Percentiles rank a stretch among this genome's conserved stretches.
These are phyloP conservation scores for Dysmachus trigonus DNA, from an alignment of 2,888 invertebrate species.

Conservation along the genomic window DNA sequence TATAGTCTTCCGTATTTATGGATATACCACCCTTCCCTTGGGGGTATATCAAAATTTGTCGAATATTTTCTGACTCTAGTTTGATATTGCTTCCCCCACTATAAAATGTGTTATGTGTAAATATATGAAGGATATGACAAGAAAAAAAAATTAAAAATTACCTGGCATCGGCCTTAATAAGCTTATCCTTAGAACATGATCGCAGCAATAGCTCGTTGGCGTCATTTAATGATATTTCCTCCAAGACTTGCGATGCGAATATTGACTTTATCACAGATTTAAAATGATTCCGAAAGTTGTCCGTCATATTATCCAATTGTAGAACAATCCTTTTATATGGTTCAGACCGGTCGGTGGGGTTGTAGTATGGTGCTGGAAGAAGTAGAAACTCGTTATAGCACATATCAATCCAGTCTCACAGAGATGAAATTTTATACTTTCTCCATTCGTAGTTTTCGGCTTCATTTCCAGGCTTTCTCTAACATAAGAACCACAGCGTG, in stretches of 20 bases:
- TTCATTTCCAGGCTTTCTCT: slow-evolving; percentile 76
- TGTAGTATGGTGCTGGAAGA: slow-evolving; percentile 68
- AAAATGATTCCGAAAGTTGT: slow-evolving; percentile 65
- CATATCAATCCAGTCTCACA: neutral
- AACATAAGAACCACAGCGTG: slow-evolving; percentile 74
- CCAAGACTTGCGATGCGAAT: slow-evolving; percentile 69
- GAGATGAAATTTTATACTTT: slow-evolving; percentile 44
- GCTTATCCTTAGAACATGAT: slow-evolving; percentile 65
- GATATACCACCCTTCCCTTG: slow-evolving; percentile 88
- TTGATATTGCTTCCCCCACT: slow-evolving; percentile 63
- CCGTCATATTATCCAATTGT: slow-evolving; percentile 74
- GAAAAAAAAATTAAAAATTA: neutral
- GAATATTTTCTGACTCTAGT: slow-evolving; percentile 67
- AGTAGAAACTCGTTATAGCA: neutral
- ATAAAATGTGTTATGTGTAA: slow-evolving; percentile 43
- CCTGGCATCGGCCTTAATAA: slow-evolving; percentile 54
- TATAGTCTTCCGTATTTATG: slow-evolving; percentile 93
- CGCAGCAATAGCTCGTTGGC: slow-evolving; percentile 84
- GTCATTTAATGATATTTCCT: slow-evolving; percentile 77
- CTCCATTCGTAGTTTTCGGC: slow-evolving; percentile 50
- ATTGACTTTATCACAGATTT: slow-evolving; percentile 72
- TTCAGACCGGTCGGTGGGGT: slow-evolving; percentile 72
- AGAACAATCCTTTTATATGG: slow-evolving; percentile 79
- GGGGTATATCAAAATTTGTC: slow-evolving; percentile 82
- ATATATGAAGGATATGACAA: neutral